A percentile compares a stretch with the other conserved stretches of the same genome.
These are phyloP conservation scores for Metalampra italica DNA, from an alignment of 2,888 invertebrate genomes.

Conservation along the genomic window DNA sequence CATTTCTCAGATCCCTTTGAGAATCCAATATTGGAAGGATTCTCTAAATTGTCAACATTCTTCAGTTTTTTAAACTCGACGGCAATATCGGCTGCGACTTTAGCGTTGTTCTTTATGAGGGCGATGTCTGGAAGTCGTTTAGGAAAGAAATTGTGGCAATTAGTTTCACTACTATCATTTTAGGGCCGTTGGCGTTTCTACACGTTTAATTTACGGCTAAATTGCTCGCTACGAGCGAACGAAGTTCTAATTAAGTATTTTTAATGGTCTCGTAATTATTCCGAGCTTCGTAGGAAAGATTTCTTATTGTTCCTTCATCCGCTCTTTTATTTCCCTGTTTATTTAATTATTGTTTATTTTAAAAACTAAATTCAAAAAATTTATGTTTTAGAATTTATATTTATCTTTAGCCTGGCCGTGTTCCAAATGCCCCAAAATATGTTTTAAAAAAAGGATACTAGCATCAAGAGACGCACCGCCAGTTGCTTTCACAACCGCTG, in stretches of 20 bases:
- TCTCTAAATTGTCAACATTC: slow-evolving; percentile 41
- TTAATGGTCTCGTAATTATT: slow-evolving; percentile 38
- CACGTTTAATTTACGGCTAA: slow-evolving; percentile 47
- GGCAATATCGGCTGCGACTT: slow-evolving; percentile 89
- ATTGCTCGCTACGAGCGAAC: slow-evolving; percentile 32
- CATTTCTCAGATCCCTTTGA: slow-evolving; percentile 26
- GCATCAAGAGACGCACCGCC: slow-evolving; percentile 88
- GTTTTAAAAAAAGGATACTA: slow-evolving; percentile 85
- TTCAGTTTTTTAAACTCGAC: slow-evolving; percentile 75
- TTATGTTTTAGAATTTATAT: too few species aligned
- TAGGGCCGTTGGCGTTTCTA: slow-evolving; percentile 41
- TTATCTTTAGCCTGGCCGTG: too few species aligned
- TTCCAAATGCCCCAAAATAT: too few species aligned
- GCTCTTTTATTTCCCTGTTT: not conserved
- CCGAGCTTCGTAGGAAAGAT: slow-evolving; percentile 4
- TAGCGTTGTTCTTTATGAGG: slow-evolving; percentile 95
- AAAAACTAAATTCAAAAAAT: too few species aligned
- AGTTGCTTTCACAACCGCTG: slow-evolving; percentile 88
- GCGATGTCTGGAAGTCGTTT: slow-evolving; percentile 85
- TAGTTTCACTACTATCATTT: slow-evolving; percentile 49
- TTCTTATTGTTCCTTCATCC: not conserved
- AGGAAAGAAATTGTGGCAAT: slow-evolving; percentile 58
- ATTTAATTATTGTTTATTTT: too few species aligned
- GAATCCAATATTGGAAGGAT: slow-evolving; percentile 41
- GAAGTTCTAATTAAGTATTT: slow-evolving; percentile 43